Conservation (phyloP, 1,140 invertebrate genomes). For the Delia radicum region DNA sequence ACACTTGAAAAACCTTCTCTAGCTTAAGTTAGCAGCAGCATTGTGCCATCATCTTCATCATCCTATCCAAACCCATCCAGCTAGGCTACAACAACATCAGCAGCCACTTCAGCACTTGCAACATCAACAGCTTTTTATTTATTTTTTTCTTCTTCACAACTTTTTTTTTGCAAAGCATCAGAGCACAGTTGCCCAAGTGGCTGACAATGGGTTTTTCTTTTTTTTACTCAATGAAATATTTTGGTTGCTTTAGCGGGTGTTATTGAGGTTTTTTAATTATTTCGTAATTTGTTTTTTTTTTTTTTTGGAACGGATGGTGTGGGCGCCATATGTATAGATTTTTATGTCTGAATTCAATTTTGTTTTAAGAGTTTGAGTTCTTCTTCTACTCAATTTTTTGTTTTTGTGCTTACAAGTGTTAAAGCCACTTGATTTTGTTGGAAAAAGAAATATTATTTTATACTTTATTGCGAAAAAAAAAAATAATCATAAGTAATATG, state of each 20-base stretch:
- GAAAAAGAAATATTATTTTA: no score
- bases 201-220: background rate
- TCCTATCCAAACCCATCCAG: background rate
- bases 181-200: background rate
- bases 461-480: background rate
- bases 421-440: background rate
- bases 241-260: background rate
- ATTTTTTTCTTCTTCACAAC: background rate
- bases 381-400: background rate
- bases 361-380: background rate
- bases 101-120: background rate
- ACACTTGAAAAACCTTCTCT: background rate
- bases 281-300: background rate
- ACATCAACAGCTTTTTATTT: background rate
- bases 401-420: background rate
- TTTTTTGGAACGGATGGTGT: background rate
- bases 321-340: background rate
- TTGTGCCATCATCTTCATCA: background rate
- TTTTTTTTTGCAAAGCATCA: background rate
- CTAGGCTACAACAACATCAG: background rate
- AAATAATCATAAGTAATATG: background rate
- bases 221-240: background rate
- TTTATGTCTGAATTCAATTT: background rate
- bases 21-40: background rate
- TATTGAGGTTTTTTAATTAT: background rate